Evolutionary conservation across 2,888 invertebrate species (phyloP), one percentile per base, ranked within the genome.

Genomic region (Parnassius orleans): DNA sequence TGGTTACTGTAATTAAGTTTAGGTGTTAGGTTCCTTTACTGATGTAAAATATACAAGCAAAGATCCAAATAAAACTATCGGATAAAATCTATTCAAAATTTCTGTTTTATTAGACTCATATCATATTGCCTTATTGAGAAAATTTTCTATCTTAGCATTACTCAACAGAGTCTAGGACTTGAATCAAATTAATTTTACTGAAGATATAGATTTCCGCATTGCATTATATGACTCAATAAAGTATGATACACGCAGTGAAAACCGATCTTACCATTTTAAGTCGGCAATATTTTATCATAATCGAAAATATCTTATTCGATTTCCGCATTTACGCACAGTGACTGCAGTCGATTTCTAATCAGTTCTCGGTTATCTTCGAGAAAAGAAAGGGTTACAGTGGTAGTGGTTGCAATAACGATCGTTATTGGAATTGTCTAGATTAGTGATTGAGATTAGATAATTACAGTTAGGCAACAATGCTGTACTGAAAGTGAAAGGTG

Each of bases 381-480:
- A 44, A 44, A 53, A 60, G 48, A 58, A 52, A 55, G 64, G 42
- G 57, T 24, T 61, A 54, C 33, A 19, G 64, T 71, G 63, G 66
- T 66, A 71, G 69, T 64, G 67, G 64, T 65, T 60, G 48, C 14
- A 61, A 43, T 47, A 57, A 65, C 67, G 64, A 68, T 55, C 57
- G 54, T 64, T 61, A 68, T 74, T 71, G 68, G 72, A 71, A 74
- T 70, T 71, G 72, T 80, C 72, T 68, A 81, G 81, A 83, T 82
- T 73, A 78, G 77, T 73, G 74, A 83, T 81, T 70, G 58, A 80
- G 83, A 84, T 83, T 76, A 83, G 84, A 83, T 83, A 80, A 81
- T 82, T 79, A 76, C 67, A 69, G 75, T 81, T 80, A 74, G 70
- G 69, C 75, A 80, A 80, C 68, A 74, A 75, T 74, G 66, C 68